Conservation (phyloP, 2,797 vertebrate genomes). For the Uromys caudimaculatus region DNA sequence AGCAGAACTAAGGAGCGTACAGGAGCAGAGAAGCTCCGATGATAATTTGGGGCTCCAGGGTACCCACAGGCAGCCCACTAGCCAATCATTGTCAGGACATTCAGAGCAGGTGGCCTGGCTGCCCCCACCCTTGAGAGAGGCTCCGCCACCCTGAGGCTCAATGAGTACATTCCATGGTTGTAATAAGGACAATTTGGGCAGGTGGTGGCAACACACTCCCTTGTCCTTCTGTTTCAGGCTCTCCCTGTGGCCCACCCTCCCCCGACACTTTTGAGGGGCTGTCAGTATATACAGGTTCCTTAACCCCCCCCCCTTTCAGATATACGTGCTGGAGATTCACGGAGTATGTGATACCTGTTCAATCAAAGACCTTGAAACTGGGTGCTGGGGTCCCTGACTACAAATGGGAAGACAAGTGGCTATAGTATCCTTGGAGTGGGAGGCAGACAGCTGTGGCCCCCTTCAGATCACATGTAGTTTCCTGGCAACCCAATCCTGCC, state of each 20-base stretch:
- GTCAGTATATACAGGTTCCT: neutral
- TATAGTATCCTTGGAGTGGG: rapidly evolving
- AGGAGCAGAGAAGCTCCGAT: neutral
- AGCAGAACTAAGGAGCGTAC: neutral
- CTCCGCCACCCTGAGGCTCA: neutral
- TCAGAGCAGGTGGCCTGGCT: slow-evolving; percentile 33
- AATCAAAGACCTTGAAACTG: neutral
- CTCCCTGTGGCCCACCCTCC: neutral
- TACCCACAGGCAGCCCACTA: neutral
- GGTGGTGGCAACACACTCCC: neutral
- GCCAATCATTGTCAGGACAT: neutral
- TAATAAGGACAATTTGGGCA: neutral
- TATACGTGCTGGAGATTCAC: neutral
- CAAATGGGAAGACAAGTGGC: neutral
- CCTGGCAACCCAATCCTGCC: neutral
- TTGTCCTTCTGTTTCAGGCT: neutral
- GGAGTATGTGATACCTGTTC: neutral
- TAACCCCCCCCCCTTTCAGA: neutral
- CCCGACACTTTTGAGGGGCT: rapidly evolving
- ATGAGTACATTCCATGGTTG: neutral
- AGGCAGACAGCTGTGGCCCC: too few species aligned
- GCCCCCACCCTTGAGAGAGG: neutral
- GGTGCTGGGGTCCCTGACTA: neutral
- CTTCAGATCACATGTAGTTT: neutral
- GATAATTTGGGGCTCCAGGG: neutral